Percentiles rank a stretch among this genome's conserved stretches.
phyloP scores from a whole-genome alignment of 2,888 invertebrate species.

The Nephrotoma guestfalica region DNA sequence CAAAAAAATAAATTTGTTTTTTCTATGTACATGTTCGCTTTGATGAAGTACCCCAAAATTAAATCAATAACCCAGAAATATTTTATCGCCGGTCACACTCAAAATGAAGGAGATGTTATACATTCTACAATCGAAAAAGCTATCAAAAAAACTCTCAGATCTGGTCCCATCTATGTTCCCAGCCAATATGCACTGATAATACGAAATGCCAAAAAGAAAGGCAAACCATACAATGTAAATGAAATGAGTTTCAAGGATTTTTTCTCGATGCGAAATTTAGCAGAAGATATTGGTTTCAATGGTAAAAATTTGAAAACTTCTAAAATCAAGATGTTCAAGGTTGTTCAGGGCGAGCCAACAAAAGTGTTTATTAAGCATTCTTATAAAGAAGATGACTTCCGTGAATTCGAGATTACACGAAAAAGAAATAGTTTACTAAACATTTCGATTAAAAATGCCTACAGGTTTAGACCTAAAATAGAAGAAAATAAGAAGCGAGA shows the following conservation, averaged over 20 bases:
- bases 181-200: background rate
- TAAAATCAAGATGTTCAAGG: background rate
- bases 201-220: background rate
- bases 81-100: background rate
- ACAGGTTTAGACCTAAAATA: background rate
- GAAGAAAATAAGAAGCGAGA: background rate
- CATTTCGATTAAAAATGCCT: background rate
- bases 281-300: background rate
- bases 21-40: background rate
- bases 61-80: background rate
- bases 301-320: background rate
- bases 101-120: background rate
- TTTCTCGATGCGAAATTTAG: background rate
- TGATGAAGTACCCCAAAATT: background rate
- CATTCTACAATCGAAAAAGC: background rate
- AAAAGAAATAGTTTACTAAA: background rate
- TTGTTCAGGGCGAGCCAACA: background rate
- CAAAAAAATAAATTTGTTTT: background rate
- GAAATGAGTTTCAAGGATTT: background rate
- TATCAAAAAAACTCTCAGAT: background rate
- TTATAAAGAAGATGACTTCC: background rate
- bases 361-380: background rate
- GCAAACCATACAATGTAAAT: background rate
- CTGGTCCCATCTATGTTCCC: background rate
- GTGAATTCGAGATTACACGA: background rate